Evolutionary conservation across 1,140 invertebrate species (phyloP), one percentile per base, ranked within the genome.

Genomic region (Papilio polytes): DNA sequence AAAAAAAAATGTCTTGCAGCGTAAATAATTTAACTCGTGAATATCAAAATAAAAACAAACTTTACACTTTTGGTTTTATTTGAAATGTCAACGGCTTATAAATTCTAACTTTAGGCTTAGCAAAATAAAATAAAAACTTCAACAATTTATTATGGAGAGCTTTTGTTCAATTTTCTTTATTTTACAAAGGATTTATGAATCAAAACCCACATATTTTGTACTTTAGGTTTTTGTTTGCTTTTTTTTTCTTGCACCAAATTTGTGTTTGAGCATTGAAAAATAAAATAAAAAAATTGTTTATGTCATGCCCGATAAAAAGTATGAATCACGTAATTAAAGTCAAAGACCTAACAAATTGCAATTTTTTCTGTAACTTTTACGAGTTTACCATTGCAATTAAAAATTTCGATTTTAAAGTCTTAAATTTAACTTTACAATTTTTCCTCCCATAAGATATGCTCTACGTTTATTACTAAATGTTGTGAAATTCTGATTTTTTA

Each of bases 181-280:
- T 26, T 63, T 63, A 22, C 9, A 63, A 63, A 63, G 22, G 20
- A 63, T 63, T 63, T 63, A 63, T 63, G 59, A 63, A 63, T 12
- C 1, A 26, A 26, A 13, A 63, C 9, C 8, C 20, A 12, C 2
- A 63, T 26, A 26, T 63, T 63, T 63, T 26, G 59, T 63, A 26
- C 3, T 22, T 22, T 2, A 4, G 22, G 4, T 63, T 22, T 26
- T 26, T 9, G 2, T 63, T 63, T 26, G 10, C 10, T 63, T 26
- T 63, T 63, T 10, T 0, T 63, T 22, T 3, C 20, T 13, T 22
- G 20, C 12, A 22, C 10, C 1, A 26, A 26, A 26, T 8, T 41
- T 41, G 4, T 36, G 4, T 36, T 36, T 36, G 36, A 4, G 2
- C 0, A 51, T 51, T 15, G 13, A 26, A 26, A 26, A 26, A 26